phyloP scores from a whole-genome alignment of 2,888 invertebrate genomes.

The Chloroclysta siterata region DNA sequence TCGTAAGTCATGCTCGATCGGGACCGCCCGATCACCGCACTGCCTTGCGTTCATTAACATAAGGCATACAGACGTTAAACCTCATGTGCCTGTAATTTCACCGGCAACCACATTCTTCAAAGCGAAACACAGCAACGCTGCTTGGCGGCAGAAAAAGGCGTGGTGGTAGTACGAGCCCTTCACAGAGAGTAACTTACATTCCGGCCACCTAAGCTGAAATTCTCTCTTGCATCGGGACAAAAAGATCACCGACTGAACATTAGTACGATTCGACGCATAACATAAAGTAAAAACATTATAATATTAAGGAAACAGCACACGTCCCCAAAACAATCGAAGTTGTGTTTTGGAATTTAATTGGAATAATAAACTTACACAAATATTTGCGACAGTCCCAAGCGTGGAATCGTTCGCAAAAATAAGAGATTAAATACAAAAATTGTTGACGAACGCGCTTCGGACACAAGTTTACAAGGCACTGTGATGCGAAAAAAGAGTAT shows the following conservation, averaged over 20 bases:
- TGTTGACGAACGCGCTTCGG: conserved; percentile 15
- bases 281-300: conserved; percentile 1
- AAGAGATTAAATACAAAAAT: conserved; percentile 33
- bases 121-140: too few relatives aligned
- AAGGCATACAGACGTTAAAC: too few relatives aligned
- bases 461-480: conserved; percentile 25
- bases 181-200: too few relatives aligned
- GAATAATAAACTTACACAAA: conserved; percentile 25
- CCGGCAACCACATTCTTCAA: too few relatives aligned
- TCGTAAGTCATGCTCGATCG: too few relatives aligned
- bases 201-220: not conserved
- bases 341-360: conserved; percentile 26
- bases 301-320: conserved; percentile 19
- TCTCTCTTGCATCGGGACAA: not conserved
- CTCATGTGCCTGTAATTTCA: too few relatives aligned
- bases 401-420: conserved; percentile 31
- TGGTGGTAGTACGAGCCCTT: too few relatives aligned
- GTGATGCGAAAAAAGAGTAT: conserved; percentile 18
- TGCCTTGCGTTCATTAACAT: too few relatives aligned
- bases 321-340: conserved; percentile 18
- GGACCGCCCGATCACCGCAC: too few relatives aligned
- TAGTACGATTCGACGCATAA: conserved; percentile 4
- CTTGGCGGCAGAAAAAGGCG: too few relatives aligned
- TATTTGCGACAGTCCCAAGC: conserved; percentile 17
- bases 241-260: not conserved